Percentiles rank a stretch among this genome's conserved stretches.
These are phyloP conservation scores for Notodonta dromedarius DNA, from an alignment of 2,888 invertebrate species.

Conservation along the genomic window DNA sequence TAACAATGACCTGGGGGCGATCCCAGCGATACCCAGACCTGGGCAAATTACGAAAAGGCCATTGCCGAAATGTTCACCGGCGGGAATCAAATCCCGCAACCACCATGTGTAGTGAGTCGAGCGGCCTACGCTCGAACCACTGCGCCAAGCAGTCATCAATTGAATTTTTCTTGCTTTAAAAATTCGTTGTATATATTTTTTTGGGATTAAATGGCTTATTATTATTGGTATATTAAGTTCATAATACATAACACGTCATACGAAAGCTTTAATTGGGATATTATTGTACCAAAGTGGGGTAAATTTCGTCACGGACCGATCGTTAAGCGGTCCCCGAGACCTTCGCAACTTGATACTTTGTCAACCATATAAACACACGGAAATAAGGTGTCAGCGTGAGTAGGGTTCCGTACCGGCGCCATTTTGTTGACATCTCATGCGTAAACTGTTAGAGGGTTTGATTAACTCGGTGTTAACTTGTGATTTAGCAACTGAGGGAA, in stretches of 20 bases:
- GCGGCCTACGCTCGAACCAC: no score
- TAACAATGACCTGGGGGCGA: no score
- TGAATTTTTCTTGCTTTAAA: no score
- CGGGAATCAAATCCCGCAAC: no score
- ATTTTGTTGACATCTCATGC: slow-evolving; percentile 35
- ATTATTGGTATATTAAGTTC: no score
- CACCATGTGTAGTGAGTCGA: no score
- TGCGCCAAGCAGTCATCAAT: no score
- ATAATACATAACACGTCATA: neutral
- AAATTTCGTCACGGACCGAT: slow-evolving; percentile 25
- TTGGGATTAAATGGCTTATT: no score
- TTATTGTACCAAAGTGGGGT: slow-evolving; percentile 27
- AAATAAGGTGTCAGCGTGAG: slow-evolving; percentile 45
- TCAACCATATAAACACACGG: slow-evolving; percentile 39
- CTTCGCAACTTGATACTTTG: slow-evolving; percentile 35
- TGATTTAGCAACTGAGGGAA: neutral
- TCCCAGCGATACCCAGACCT: no score
- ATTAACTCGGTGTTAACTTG: slow-evolving; percentile 2
- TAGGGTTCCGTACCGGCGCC: slow-evolving; percentile 31
- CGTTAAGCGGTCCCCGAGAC: slow-evolving; percentile 32
- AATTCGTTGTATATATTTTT: no score
- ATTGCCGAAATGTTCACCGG: no score
- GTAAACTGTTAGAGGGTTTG: slow-evolving; percentile 9
- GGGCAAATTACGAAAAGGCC: no score
- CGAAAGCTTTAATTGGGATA: slow-evolving; percentile 24